Percentiles rank a stretch among this genome's conserved stretches.
Conservation (phyloP, 2,113 vertebrate species). For the Arvicanthis niloticus region DNA sequence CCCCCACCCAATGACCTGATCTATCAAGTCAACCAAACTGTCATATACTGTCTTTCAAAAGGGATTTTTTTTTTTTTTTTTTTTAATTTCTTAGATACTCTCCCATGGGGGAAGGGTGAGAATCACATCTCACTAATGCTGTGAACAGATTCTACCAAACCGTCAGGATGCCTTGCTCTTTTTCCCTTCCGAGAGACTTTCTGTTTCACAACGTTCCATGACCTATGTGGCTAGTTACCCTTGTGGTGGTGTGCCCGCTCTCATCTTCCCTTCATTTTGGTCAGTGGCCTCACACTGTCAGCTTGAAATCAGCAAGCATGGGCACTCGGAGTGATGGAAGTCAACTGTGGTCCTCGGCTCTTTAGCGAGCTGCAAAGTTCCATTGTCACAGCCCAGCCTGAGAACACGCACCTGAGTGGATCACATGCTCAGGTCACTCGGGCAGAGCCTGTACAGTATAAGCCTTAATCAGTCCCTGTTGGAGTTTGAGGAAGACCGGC, state of each 20-base stretch:
- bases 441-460: not conserved
- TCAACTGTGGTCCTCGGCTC: fast-evolving
- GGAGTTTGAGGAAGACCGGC: not conserved
- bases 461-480: not conserved
- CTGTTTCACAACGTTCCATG: not conserved
- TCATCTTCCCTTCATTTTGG: fast-evolving
- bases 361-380: not conserved
- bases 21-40: fast-evolving
- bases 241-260: not conserved
- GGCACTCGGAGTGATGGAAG: fast-evolving
- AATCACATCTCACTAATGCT: not conserved
- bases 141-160: not conserved
- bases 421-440: no score
- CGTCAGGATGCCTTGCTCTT: not conserved
- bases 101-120: fast-evolving
- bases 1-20: not conserved
- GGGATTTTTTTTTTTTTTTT: no score
- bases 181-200: not conserved
- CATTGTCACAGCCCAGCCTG: not conserved
- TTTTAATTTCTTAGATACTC: not conserved
- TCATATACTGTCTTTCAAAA: not conserved
- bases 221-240: not conserved
- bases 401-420: fast-evolving
- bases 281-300: not conserved
- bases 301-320: fast-evolving